Evolutionary conservation across 64 coral and sea anemone genomes (phyloP).

Genomic region (Astreopora myriophthalma): DNA sequence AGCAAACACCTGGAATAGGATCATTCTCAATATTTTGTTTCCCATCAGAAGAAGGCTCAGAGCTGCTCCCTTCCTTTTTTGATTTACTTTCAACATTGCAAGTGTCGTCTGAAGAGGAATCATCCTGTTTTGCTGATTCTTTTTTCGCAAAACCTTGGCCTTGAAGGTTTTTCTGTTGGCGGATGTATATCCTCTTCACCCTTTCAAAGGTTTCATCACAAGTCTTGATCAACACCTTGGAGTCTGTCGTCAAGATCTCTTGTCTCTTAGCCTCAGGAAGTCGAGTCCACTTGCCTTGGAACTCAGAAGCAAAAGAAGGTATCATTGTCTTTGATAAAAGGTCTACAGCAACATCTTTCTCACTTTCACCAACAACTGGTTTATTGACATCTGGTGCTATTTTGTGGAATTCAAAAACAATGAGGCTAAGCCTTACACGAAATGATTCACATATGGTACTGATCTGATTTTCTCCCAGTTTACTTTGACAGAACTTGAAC

Average conservation of each 20-base stretch:
- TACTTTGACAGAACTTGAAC: neutral
- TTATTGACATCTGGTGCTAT: neutral
- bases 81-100: neutral
- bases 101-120: neutral
- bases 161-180: neutral
- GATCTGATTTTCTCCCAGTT: neutral
- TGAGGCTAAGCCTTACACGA: neutral
- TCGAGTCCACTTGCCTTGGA: constrained; percentile 30
- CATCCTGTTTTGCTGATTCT: neutral
- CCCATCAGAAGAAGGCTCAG: neutral
- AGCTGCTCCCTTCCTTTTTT: neutral
- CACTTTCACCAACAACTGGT: neutral
- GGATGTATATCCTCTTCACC: constrained; percentile 2
- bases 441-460: neutral
- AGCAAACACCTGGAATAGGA: constrained; percentile 3
- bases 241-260: constrained; percentile 34
- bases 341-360: neutral
- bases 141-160: neutral
- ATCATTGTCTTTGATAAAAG: constrained; percentile 39
- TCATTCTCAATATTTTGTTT: neutral
- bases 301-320: constrained; percentile 28
- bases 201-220: constrained; percentile 29
- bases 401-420: neutral
- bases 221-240: neutral
- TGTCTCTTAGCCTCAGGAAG: constrained; percentile 22